Conservation (phyloP, 2,797 vertebrate species). For the Chelmon rostratus region DNA sequence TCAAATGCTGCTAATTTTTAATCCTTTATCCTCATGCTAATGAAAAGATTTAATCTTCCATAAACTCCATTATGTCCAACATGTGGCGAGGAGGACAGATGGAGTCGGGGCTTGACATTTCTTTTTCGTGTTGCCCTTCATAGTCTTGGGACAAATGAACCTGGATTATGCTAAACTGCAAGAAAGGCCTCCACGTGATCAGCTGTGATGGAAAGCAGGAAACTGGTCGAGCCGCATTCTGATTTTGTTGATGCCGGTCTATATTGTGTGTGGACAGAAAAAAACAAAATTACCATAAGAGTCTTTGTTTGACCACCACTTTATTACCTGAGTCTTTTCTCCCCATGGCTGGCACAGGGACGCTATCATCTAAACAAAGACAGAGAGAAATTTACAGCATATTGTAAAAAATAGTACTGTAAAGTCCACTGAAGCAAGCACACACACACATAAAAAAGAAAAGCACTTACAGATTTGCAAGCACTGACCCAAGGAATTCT, state of each 20-base stretch:
- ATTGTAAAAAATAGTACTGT: conserved; percentile 86
- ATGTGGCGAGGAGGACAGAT: conserved; percentile 13
- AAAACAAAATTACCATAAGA: not conserved
- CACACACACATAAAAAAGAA: conserved; percentile 55
- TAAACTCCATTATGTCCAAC: conserved; percentile 38
- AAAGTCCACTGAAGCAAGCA: conserved; percentile 81
- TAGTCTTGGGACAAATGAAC: conserved; percentile 32
- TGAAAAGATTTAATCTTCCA: conserved; percentile 50
- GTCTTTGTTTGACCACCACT: conserved; percentile 44
- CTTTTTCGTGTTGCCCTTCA: conserved; percentile 36
- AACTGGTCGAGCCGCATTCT: not conserved
- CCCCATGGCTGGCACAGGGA: conserved; percentile 89
- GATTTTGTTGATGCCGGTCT: not conserved
- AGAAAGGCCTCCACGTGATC: conserved; percentile 26
- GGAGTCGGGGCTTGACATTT: not conserved
- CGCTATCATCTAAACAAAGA: conserved; percentile 96
- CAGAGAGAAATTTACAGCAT: conserved; percentile 88
- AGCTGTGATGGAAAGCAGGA: conserved; percentile 40
- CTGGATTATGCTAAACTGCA: not conserved
- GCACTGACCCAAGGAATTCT: conserved; percentile 55
- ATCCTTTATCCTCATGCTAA: conserved; percentile 44
- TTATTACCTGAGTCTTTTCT: conserved; percentile 99
- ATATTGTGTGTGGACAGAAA: not conserved
- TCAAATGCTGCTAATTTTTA: not conserved
- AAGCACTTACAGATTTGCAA: conserved; percentile 61